These are phyloP conservation scores for Archips xylosteana DNA, from an alignment of 2,888 invertebrate species.

Conservation along the genomic window DNA sequence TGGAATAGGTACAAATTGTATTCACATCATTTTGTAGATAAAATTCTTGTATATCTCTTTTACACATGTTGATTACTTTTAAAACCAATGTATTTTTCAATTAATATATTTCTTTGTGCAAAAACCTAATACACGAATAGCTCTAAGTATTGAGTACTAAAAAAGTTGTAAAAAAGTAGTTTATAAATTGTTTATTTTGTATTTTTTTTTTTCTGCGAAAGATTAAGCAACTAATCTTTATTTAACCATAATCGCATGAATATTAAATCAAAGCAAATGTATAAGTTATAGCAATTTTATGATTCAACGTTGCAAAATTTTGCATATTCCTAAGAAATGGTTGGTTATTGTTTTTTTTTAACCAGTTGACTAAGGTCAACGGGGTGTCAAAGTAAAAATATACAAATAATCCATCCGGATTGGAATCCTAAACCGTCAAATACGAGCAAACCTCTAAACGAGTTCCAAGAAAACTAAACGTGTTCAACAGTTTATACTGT, in stretches of 20 bases:
- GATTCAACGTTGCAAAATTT: neutral
- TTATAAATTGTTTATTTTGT: no score
- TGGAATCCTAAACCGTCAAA: constrained; percentile 18
- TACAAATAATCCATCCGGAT: constrained; percentile 18
- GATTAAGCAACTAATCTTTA: neutral
- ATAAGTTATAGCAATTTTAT: neutral
- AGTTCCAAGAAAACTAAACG: constrained; percentile 32
- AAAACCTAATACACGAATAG: no score
- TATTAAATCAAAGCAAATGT: neutral
- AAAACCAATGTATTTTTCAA: no score
- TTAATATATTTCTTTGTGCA: no score
- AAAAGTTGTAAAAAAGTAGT: no score
- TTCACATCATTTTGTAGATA: no score
- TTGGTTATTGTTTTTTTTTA: constrained; percentile 1
- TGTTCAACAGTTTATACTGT: constrained; percentile 4
- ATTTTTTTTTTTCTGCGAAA: no score
- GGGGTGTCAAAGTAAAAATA: constrained; percentile 31
- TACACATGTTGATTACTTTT: no score
- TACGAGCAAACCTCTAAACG: constrained; percentile 25
- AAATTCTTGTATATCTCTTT: no score
- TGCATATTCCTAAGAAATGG: neutral
- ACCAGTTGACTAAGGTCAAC: constrained; percentile 24
- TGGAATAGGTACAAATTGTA: neutral
- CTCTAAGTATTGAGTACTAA: no score
- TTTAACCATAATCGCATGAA: neutral